Percentiles rank a stretch among this genome's conserved stretches.
Evolutionary conservation across 2,888 invertebrate genomes (phyloP).

Genomic region (Hemithea aestivaria): DNA sequence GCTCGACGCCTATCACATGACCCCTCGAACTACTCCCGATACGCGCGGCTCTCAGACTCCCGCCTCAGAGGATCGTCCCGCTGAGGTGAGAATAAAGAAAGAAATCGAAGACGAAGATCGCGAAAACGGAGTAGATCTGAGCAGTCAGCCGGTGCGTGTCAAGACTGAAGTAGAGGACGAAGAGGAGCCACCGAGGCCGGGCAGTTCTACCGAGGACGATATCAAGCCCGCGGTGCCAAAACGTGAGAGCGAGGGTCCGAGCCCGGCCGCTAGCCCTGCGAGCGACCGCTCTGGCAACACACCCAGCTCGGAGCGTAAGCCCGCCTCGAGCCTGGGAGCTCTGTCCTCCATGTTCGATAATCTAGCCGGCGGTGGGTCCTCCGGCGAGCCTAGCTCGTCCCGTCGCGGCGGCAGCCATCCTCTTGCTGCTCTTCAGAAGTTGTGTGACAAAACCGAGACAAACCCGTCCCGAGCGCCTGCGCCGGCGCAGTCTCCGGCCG

Average conservation of each 20-base stretch:
- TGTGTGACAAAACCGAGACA: constrained; percentile 96
- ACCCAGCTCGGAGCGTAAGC: constrained; percentile 82
- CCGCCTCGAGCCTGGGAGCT: constrained; percentile 87
- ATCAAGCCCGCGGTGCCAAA: constrained; percentile 63
- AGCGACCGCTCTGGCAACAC: constrained; percentile 87
- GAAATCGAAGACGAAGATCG: constrained; percentile 76
- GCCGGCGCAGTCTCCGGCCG: constrained; percentile 79
- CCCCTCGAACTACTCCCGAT: constrained; percentile 85
- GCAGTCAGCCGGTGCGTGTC: constrained; percentile 74
- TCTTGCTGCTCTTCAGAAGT: constrained; percentile 94
- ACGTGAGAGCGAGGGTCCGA: constrained; percentile 77
- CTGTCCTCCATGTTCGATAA: constrained; percentile 95
- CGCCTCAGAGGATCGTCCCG: constrained; percentile 79
- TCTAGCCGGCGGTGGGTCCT: constrained; percentile 80
- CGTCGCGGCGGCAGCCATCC: constrained; percentile 91
- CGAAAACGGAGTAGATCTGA: constrained; percentile 69
- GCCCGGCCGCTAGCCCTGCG: constrained; percentile 82
- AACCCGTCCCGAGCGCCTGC: constrained; percentile 80
- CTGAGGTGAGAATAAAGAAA: constrained; percentile 79
- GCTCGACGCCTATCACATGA: constrained; percentile 82
- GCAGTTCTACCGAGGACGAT: constrained; percentile 59
- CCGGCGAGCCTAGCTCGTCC: constrained; percentile 74
- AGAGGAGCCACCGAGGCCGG: constrained; percentile 72
- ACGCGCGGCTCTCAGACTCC: constrained; percentile 81
- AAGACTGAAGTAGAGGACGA: constrained; percentile 83